phyloP scores from a whole-genome alignment of 2,888 invertebrate species.

The Drosophila robusta region DNA sequence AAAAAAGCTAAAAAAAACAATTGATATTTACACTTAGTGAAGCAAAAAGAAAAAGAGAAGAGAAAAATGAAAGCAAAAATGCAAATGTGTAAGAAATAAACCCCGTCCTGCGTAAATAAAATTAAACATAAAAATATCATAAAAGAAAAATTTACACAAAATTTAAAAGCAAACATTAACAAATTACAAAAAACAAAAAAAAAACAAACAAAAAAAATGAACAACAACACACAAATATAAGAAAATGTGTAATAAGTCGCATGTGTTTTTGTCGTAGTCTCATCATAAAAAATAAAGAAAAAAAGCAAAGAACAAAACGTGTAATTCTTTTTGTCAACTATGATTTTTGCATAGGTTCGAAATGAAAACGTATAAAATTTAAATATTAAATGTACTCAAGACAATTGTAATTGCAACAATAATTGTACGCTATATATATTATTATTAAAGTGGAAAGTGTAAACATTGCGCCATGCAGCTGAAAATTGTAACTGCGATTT shows the following conservation, averaged over 20 bases:
- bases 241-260: slow-evolving; percentile 69
- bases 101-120: slow-evolving; percentile 84
- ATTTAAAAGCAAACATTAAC: slow-evolving; percentile 65
- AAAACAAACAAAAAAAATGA: slow-evolving; percentile 56
- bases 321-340: slow-evolving; percentile 76
- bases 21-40: slow-evolving; percentile 84
- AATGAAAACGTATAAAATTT: slow-evolving; percentile 67
- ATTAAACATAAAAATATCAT: slow-evolving; percentile 77
- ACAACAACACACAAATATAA: slow-evolving; percentile 64
- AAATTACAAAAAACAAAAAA: slow-evolving; percentile 57
- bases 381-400: slow-evolving; percentile 84
- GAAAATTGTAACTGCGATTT: slow-evolving; percentile 33
- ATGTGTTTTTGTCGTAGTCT: slow-evolving; percentile 82
- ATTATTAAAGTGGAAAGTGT: slow-evolving; percentile 68
- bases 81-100: slow-evolving; percentile 82
- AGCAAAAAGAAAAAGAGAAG: slow-evolving; percentile 66
- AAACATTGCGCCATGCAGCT: slow-evolving; percentile 47
- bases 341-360: slow-evolving; percentile 73
- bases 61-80: slow-evolving; percentile 63
- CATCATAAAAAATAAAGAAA: slow-evolving; percentile 64
- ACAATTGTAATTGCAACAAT: slow-evolving; percentile 85
- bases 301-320: slow-evolving; percentile 48
- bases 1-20: slow-evolving; percentile 61
- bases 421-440: slow-evolving; percentile 84
- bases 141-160: slow-evolving; percentile 81